phyloP scores from a whole-genome alignment of 2,797 vertebrate species.

The Hapalemur alaotrensis region DNA sequence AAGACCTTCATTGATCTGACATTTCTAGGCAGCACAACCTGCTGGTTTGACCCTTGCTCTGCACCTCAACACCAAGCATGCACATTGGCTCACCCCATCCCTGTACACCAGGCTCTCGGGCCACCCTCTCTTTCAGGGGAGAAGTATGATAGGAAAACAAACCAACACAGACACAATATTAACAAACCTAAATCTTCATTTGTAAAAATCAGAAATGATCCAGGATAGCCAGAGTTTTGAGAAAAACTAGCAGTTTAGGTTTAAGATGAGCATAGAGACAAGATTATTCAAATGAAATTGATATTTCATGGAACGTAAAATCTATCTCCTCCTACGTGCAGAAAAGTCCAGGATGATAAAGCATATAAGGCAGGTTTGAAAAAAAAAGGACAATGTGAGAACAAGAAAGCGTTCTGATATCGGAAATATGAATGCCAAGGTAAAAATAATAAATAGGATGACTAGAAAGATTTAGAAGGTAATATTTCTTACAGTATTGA shows the following conservation, averaged over 20 bases:
- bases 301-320: not conserved
- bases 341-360: not conserved
- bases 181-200: not conserved
- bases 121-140: not conserved
- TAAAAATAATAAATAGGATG: not conserved
- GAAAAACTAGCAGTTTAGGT: not conserved
- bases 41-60: not conserved
- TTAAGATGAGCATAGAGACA: not conserved
- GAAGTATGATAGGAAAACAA: not conserved
- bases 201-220: not conserved
- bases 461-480: not conserved
- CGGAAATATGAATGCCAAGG: not conserved
- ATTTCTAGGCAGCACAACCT: not conserved
- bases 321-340: not conserved
- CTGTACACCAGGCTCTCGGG: not conserved
- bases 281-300: not conserved
- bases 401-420: not conserved
- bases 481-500: not conserved
- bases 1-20: not conserved
- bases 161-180: not conserved
- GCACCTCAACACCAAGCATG: accelerated
- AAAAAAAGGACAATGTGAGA: not conserved
- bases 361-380: not conserved
- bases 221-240: not conserved
- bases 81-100: no score